These are phyloP conservation scores for Hypsopygia costalis DNA, from an alignment of 2,888 invertebrate genomes.

Conservation along the genomic window DNA sequence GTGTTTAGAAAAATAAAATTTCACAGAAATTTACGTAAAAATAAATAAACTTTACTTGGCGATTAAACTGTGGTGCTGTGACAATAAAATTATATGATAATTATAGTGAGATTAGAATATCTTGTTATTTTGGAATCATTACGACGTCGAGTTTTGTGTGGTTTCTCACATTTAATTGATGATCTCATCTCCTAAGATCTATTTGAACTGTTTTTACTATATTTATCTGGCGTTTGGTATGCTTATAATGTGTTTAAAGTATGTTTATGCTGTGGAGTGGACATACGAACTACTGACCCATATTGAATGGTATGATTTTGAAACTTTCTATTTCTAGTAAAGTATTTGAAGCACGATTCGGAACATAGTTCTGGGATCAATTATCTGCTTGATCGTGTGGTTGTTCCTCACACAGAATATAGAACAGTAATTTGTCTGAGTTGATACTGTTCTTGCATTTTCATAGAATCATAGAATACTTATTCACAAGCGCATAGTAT, in stretches of 20 bases:
- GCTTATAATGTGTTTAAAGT: not conserved
- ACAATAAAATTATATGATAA: not conserved
- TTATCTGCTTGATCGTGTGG: too few species aligned
- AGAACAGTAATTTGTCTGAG: too few species aligned
- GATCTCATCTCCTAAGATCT: slow-evolving; percentile 4
- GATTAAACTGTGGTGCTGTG: slow-evolving; percentile 36
- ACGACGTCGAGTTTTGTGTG: not conserved
- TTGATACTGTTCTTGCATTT: too few species aligned
- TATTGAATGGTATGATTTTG: not conserved
- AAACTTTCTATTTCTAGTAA: not conserved
- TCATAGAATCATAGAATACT: too few species aligned
- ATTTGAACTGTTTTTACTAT: not conserved
- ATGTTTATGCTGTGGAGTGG: not conserved
- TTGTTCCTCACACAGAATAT: too few species aligned
- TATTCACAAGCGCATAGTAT: too few species aligned
- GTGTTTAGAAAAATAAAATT: too few species aligned
- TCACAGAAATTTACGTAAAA: too few species aligned
- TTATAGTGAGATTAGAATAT: not conserved
- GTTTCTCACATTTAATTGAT: slow-evolving; percentile 3
- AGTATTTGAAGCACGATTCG: too few species aligned
- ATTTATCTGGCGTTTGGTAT: not conserved
- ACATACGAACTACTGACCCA: not conserved
- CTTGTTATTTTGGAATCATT: not conserved
- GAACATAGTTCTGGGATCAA: too few species aligned
- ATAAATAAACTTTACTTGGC: slow-evolving; percentile 1